Percentiles rank a stretch among this genome's conserved stretches.
phyloP scores from a whole-genome alignment of 2,888 invertebrate genomes.

The Scaptomyza tumidula region DNA sequence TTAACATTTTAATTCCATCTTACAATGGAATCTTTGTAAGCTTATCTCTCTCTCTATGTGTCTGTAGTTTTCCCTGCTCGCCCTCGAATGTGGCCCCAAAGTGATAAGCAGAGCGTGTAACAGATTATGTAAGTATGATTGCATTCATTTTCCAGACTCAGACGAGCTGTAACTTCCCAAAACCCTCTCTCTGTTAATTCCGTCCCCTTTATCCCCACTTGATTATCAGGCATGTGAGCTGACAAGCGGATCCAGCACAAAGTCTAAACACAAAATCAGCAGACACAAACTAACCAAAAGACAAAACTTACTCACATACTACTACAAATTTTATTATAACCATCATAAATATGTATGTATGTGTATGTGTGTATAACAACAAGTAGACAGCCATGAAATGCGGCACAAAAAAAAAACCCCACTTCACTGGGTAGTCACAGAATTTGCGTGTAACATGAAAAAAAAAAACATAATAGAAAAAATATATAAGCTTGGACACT shows the following conservation, averaged over 20 bases:
- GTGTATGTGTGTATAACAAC: conserved; percentile 4
- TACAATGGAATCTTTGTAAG: conserved; percentile 18
- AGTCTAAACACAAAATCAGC: conserved; percentile 20
- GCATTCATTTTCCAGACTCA: conserved; percentile 41
- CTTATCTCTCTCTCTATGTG: background rate
- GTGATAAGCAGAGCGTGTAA: conserved; percentile 38
- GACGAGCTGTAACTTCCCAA: conserved; percentile 8
- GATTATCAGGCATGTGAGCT: conserved; percentile 41
- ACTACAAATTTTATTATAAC: conserved; percentile 9
- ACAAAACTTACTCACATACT: background rate
- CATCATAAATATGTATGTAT: background rate
- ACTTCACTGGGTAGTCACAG: conserved; percentile 1
- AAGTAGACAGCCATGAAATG: conserved; percentile 5
- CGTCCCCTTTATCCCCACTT: background rate
- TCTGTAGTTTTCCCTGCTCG: background rate
- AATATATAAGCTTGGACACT: conserved; percentile 22
- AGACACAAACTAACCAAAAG: conserved; percentile 3
- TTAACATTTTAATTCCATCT: background rate
- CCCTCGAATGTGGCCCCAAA: conserved; percentile 1
- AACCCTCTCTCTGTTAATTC: background rate
- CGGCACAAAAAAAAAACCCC: conserved; percentile 6
- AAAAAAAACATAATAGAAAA: too few species aligned
- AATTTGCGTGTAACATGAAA: conserved; percentile 9
- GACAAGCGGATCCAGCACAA: conserved; percentile 4
- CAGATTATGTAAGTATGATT: conserved; percentile 54